Conservation (phyloP, 2,113 vertebrate species). For the Cavia aperea region DNA sequence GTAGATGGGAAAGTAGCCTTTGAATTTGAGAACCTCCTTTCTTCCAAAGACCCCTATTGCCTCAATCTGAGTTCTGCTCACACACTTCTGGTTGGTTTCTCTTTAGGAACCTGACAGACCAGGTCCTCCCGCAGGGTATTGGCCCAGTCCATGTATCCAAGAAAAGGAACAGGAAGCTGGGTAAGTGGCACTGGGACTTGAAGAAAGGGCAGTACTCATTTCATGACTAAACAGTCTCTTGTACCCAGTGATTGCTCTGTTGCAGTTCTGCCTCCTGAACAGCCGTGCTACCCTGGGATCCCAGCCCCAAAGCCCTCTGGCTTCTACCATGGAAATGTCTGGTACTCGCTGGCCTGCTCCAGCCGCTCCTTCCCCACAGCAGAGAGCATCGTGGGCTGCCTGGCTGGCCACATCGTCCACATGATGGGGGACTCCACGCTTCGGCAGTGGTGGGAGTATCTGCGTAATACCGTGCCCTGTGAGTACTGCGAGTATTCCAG, state of each 20-base stretch:
- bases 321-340: constrained; percentile 49
- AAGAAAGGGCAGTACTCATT: background rate
- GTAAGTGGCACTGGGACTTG: constrained; percentile 1
- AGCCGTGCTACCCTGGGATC: constrained; percentile 32
- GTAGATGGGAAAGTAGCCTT: background rate
- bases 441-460: constrained; percentile 64
- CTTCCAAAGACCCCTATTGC: background rate
- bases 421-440: constrained; percentile 69
- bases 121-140: constrained; percentile 3
- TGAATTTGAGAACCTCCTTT: background rate
- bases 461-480: constrained; percentile 43
- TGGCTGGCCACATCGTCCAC: constrained; percentile 47
- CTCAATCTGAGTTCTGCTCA: background rate
- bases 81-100: background rate
- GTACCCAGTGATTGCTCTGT: background rate
- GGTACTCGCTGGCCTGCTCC: constrained; percentile 46
- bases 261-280: background rate
- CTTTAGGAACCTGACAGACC: constrained; percentile 38
- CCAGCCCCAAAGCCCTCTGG: constrained; percentile 32
- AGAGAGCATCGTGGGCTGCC: constrained; percentile 28
- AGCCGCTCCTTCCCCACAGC: constrained; percentile 26
- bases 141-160: background rate
- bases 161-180: background rate
- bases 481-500: constrained; percentile 21
- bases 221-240: background rate